Evolutionary conservation across 2,113 vertebrate genomes (phyloP).

Genomic region (Seriola rivoliana): DNA sequence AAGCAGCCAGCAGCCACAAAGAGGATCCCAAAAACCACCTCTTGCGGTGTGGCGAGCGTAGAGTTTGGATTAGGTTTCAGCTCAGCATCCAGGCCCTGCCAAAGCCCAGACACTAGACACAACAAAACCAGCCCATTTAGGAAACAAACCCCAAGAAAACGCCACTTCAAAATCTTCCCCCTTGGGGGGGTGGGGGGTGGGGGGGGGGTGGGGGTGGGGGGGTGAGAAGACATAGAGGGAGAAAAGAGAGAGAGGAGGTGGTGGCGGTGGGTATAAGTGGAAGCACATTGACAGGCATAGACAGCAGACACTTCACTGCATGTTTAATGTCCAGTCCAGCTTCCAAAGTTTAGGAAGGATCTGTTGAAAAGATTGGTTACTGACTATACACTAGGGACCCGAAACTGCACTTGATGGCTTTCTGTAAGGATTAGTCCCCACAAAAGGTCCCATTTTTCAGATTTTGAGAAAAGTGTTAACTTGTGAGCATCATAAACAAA

Average conservation of each 20-base stretch:
- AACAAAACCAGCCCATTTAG: constrained; percentile 72
- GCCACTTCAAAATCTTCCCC: constrained; percentile 74
- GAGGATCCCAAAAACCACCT: constrained; percentile 62
- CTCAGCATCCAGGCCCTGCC: constrained; percentile 62
- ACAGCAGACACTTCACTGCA: constrained; percentile 62
- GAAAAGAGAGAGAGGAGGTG: constrained; percentile 39
- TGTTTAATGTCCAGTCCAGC: constrained; percentile 33
- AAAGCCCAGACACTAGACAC: constrained; percentile 75
- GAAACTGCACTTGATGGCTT: constrained; percentile 25
- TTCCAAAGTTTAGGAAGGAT: constrained; percentile 37
- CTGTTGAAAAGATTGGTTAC: constrained; percentile 52
- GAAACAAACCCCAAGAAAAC: constrained; percentile 68
- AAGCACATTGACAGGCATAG: constrained; percentile 73
- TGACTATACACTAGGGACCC: constrained; percentile 24
- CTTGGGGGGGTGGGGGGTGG: no score
- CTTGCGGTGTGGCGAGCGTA: constrained; percentile 51
- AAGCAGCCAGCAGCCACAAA: constrained; percentile 59
- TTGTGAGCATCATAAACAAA: constrained; percentile 44
- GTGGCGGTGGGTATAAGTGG: constrained; percentile 63
- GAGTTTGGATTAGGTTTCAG: constrained; percentile 70
- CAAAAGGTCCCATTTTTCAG: constrained; percentile 30
- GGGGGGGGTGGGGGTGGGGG: no score
- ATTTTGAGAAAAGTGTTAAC: constrained; percentile 48
- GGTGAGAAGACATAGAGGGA: constrained; percentile 48
- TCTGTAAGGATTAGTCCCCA: constrained; percentile 28